Conservation (phyloP, 2,888 invertebrate genomes). For the Platycheirus albimanus region DNA sequence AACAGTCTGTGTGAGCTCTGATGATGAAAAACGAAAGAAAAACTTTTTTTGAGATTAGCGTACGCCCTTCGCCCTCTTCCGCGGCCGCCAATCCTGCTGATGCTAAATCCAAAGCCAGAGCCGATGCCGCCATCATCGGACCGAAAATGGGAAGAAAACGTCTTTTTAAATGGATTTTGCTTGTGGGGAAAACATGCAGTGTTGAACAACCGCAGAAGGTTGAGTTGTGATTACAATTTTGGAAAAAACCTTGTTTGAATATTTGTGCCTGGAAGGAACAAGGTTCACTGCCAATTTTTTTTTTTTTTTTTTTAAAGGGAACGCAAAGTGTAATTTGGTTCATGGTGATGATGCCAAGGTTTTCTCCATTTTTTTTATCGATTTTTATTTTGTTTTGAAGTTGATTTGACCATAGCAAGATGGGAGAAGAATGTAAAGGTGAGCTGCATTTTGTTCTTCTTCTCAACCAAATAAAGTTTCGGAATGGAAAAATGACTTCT, state of each 20-base stretch:
- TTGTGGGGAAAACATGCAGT: slow-evolving; percentile 34
- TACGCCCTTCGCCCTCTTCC: slow-evolving; percentile 10
- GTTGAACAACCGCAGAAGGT: slow-evolving; percentile 41
- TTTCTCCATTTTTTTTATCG: not conserved
- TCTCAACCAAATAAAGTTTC: no score
- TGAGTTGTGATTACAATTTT: slow-evolving; percentile 52
- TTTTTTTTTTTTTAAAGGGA: slow-evolving; percentile 5
- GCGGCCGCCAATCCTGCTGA: no score
- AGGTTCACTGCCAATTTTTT: slow-evolving; percentile 61
- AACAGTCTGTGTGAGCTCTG: not conserved
- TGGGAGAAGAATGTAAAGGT: not conserved
- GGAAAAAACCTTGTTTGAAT: not conserved
- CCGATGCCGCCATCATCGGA: no score
- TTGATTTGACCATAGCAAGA: not conserved
- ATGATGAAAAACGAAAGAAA: slow-evolving; percentile 43
- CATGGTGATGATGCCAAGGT: slow-evolving; percentile 55
- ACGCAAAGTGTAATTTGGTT: slow-evolving; percentile 33
- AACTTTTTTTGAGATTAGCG: slow-evolving; percentile 48
- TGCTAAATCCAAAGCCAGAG: no score
- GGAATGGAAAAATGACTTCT: no score
- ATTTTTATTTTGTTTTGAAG: not conserved
- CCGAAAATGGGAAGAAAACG: slow-evolving; percentile 41
- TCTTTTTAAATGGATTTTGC: slow-evolving; percentile 56
- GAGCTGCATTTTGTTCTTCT: no score
- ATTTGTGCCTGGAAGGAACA: not conserved